Evolutionary conservation across 2,888 invertebrate species (phyloP).

Genomic region (Toxonevra muliebris): DNA sequence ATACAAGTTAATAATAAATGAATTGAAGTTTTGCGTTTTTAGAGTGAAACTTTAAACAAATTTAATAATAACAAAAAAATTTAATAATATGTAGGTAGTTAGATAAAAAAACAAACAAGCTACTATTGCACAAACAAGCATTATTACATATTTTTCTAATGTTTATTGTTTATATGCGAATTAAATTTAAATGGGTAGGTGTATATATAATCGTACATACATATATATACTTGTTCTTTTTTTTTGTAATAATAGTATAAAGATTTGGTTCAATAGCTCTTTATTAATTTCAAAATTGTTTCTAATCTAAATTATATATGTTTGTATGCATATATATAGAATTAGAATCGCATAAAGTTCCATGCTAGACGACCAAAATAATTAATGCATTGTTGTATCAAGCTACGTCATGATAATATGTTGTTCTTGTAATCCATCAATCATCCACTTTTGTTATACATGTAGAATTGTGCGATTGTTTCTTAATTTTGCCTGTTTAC

Average conservation of each 20-base stretch:
- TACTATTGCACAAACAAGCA: slow-evolving; percentile 8
- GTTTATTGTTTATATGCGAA: slow-evolving; percentile 12
- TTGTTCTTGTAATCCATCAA: too few relatives aligned
- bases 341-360: too few relatives aligned
- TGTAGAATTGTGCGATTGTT: slow-evolving; percentile 33
- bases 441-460: not conserved
- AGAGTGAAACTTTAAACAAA: not conserved
- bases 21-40: not conserved
- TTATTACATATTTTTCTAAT: not conserved
- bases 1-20: slow-evolving; percentile 9
- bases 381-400: too few relatives aligned
- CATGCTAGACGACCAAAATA: too few relatives aligned
- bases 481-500: slow-evolving; percentile 67
- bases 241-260: slow-evolving; percentile 14
- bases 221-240: not conserved
- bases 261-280: slow-evolving; percentile 28
- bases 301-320: too few relatives aligned
- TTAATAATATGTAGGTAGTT: not conserved
- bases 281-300: not conserved
- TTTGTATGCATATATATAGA: too few relatives aligned
- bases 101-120: not conserved
- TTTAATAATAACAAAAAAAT: not conserved
- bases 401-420: too few relatives aligned
- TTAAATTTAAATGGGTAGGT: slow-evolving; percentile 2
- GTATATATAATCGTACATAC: not conserved